phyloP scores from a whole-genome alignment of 2,888 invertebrate species.

The Cybosia mesomella region DNA sequence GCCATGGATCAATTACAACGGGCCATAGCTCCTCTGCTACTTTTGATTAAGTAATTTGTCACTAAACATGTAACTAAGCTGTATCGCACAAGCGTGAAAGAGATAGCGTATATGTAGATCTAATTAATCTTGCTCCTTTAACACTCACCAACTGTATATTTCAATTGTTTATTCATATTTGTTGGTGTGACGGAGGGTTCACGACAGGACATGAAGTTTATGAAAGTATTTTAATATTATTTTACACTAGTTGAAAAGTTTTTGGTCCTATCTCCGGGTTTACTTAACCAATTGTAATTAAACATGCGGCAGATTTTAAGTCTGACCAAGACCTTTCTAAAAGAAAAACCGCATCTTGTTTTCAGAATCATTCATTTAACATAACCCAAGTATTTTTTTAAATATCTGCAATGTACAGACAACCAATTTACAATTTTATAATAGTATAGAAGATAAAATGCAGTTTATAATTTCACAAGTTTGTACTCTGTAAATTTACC shows the following conservation, averaged over 20 bases:
- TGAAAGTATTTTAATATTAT: neutral
- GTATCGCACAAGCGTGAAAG: neutral
- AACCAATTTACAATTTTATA: too few species aligned
- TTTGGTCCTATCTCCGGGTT: too few species aligned
- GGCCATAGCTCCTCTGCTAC: neutral
- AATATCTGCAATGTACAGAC: too few species aligned
- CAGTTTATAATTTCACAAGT: neutral
- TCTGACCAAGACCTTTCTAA: too few species aligned
- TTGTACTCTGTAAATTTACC: neutral
- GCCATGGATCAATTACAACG: neutral
- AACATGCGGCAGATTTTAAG: too few species aligned
- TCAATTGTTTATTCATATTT: neutral
- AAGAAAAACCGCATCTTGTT: too few species aligned
- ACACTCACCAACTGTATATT: neutral
- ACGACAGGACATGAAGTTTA: neutral
- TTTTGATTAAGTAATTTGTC: neutral
- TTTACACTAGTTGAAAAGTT: too few species aligned
- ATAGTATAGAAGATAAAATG: neutral
- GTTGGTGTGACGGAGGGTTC: neutral
- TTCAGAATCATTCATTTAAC: too few species aligned
- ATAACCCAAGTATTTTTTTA: too few species aligned
- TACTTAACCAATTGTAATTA: too few species aligned
- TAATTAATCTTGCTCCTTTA: neutral
- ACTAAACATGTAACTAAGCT: neutral
- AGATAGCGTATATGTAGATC: neutral